A percentile compares a stretch with the other conserved stretches of the same genome.
phyloP scores from a whole-genome alignment of 2,888 invertebrate genomes.

The Drosophila multiciliata region DNA sequence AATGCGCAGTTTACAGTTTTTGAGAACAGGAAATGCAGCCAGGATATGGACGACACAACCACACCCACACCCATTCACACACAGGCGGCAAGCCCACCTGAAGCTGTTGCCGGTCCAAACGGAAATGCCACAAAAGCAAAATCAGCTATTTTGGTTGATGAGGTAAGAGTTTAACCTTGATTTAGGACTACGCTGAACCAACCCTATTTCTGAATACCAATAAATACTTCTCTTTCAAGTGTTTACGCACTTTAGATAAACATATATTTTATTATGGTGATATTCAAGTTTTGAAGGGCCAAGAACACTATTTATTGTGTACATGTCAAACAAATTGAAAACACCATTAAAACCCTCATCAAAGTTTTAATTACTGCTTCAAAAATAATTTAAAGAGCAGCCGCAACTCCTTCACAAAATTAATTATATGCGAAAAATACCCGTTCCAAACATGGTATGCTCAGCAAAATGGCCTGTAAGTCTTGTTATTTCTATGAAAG shows the following conservation, averaged over 20 bases:
- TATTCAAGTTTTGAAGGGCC: background rate
- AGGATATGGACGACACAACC: background rate
- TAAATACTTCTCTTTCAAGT: background rate
- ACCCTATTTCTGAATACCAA: background rate
- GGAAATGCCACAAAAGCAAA: constrained; percentile 19
- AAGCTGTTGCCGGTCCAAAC: constrained; percentile 37
- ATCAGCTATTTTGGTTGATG: background rate
- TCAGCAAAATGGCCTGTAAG: background rate
- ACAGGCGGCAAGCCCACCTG: constrained; percentile 18
- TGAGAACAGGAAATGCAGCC: constrained; percentile 23
- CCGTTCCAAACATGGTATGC: background rate
- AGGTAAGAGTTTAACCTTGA: background rate
- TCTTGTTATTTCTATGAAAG: background rate
- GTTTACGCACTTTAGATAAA: background rate
- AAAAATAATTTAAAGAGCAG: background rate
- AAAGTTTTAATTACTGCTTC: background rate
- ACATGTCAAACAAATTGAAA: background rate
- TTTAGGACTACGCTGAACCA: background rate
- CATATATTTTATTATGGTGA: background rate
- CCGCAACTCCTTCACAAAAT: background rate
- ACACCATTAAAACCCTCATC: background rate
- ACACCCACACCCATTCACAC: background rate
- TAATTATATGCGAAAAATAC: background rate
- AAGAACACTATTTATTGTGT: background rate
- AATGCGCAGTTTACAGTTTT: constrained; percentile 22